Evolutionary conservation across 2,113 vertebrate species (phyloP).

Genomic region (Hemibagrus wyckioides): DNA sequence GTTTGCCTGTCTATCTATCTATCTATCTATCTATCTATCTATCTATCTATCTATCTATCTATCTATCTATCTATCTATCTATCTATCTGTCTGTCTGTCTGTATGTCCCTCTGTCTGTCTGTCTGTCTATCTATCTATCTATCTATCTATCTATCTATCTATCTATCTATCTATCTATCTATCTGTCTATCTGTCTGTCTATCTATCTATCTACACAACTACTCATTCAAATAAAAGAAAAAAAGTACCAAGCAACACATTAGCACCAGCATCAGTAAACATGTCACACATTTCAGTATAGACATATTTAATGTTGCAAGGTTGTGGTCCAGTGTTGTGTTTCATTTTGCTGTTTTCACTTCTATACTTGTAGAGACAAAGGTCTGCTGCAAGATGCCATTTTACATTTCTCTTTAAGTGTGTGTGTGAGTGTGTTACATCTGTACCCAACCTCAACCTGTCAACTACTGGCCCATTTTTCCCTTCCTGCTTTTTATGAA

Average conservation of each 20-base stretch:
- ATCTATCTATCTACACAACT: not conserved
- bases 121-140: too few species aligned
- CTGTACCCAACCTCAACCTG: constrained; percentile 16
- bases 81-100: too few species aligned
- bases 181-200: not conserved
- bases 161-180: too few species aligned
- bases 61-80: too few species aligned
- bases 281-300: not conserved
- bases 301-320: not conserved
- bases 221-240: not conserved
- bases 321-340: not conserved
- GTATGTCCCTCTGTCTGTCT: too few species aligned
- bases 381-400: not conserved
- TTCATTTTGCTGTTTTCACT: constrained; percentile 8
- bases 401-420: constrained; percentile 26
- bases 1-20: too few species aligned
- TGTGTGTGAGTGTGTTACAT: constrained; percentile 8
- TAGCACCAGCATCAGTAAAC: not conserved
- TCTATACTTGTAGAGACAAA: not conserved
- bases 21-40: too few species aligned
- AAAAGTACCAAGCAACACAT: not conserved
- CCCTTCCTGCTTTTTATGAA: constrained; percentile 17
- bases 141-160: too few species aligned
- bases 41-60: too few species aligned
- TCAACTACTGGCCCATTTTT: constrained; percentile 33